Conservation (phyloP, 2,888 invertebrate species). For the Brassicogethes aeneus region DNA sequence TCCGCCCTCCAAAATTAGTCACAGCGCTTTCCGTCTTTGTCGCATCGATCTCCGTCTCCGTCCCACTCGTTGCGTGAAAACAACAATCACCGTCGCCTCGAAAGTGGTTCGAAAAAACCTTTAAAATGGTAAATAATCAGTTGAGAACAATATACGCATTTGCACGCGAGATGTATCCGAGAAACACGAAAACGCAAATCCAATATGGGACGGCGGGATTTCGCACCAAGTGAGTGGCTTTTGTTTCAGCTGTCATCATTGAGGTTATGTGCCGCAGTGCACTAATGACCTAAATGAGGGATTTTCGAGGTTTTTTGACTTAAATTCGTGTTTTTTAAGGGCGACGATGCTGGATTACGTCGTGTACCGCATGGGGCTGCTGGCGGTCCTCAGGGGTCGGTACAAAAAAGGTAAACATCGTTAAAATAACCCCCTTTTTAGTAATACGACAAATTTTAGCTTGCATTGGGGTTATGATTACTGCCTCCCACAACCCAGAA, state of each 20-base stretch:
- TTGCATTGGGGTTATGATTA: slow-evolving; percentile 96
- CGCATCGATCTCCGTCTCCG: too few relatives aligned
- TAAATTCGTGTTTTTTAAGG: slow-evolving; percentile 46
- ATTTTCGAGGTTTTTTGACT: too few relatives aligned
- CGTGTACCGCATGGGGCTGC: slow-evolving; percentile 87
- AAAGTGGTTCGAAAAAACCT: background rate
- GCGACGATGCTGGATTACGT: slow-evolving; percentile 81
- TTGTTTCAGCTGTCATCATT: slow-evolving; percentile 7
- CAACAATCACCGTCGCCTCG: background rate
- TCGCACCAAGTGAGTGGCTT: slow-evolving; percentile 60
- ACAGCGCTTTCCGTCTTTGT: too few relatives aligned
- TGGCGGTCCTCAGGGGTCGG: slow-evolving; percentile 83
- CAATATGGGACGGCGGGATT: slow-evolving; percentile 84
- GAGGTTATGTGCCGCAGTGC: slow-evolving; percentile 18
- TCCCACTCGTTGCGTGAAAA: background rate
- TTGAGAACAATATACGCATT: slow-evolving; percentile 62
- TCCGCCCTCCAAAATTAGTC: too few relatives aligned
- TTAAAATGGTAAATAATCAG: slow-evolving; percentile 24
- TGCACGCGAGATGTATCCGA: slow-evolving; percentile 69
- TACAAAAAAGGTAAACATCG: slow-evolving; percentile 58
- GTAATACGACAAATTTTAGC: too few relatives aligned
- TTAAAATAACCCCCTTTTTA: too few relatives aligned
- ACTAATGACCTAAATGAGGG: slow-evolving; percentile 15
- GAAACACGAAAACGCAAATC: slow-evolving; percentile 55
- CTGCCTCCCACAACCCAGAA: slow-evolving; percentile 96